Evolutionary conservation across 2,888 invertebrate genomes (phyloP).

Genomic region (Lamellibrachia satsuma): DNA sequence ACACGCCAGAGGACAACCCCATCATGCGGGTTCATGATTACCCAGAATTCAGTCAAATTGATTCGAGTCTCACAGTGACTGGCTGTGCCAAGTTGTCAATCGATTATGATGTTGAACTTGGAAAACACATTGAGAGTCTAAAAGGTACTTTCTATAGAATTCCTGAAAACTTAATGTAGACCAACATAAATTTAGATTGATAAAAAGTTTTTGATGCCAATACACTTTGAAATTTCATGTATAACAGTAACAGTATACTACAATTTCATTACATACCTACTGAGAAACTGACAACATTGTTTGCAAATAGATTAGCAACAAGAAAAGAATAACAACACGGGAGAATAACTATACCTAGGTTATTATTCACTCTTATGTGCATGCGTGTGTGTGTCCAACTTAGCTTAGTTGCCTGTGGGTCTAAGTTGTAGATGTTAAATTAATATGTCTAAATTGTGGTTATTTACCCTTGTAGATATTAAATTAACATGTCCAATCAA

Average conservation of each 20-base stretch:
- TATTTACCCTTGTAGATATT: conserved; percentile 7
- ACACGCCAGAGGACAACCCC: conserved; percentile 79
- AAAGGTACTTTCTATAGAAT: conserved; percentile 44
- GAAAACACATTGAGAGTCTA: conserved; percentile 68
- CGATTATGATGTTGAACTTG: conserved; percentile 82
- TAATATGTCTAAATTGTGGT: neutral
- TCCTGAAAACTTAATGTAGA: neutral
- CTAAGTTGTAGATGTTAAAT: conserved; percentile 14
- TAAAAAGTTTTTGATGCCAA: neutral
- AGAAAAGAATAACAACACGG: no score
- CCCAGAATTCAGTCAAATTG: conserved; percentile 83
- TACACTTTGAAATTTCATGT: neutral
- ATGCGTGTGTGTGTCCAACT: no score
- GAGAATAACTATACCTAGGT: no score
- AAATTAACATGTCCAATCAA: neutral
- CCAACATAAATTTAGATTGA: neutral
- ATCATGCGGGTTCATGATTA: conserved; percentile 75
- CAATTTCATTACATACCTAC: no score
- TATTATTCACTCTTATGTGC: no score
- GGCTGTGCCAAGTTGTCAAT: conserved; percentile 84
- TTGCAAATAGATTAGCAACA: no score
- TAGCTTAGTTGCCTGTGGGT: neutral
- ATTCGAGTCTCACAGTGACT: conserved; percentile 80
- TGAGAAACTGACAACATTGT: no score
- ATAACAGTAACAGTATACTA: no score